These are phyloP conservation scores for Geopemphigus sp. DNA, from an alignment of 1,140 invertebrate genomes.

Conservation along the genomic window DNA sequence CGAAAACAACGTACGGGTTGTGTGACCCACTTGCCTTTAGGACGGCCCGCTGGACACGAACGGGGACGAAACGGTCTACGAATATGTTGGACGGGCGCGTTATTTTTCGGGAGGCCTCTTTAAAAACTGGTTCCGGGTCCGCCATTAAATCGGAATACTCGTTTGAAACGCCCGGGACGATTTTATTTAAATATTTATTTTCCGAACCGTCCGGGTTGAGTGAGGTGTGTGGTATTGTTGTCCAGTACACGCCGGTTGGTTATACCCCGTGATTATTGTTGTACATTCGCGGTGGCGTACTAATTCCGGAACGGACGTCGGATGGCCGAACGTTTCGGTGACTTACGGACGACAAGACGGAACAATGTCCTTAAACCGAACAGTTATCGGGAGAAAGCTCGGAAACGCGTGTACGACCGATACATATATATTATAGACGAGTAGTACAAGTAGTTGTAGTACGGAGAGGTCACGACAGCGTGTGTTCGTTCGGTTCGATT, in stretches of 20 bases:
- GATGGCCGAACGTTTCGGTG: not conserved
- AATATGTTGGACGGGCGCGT: conserved; percentile 23
- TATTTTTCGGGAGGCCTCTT: conserved; percentile 48
- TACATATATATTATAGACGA: not conserved
- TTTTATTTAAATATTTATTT: too few relatives aligned
- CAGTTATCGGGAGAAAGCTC: conserved; percentile 10
- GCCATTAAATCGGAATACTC: conserved; percentile 47
- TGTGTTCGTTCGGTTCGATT: not conserved
- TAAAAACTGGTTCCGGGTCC: conserved; percentile 41
- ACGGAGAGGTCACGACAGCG: not conserved
- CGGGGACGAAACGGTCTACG: conserved; percentile 40
- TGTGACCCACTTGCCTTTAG: conserved; percentile 36
- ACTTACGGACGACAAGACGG: not conserved
- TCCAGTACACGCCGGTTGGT: too few relatives aligned
- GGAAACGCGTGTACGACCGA: not conserved
- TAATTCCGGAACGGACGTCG: too few relatives aligned
- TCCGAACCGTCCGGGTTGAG: too few relatives aligned
- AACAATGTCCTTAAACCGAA: not conserved
- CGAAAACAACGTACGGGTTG: not conserved
- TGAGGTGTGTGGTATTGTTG: too few relatives aligned
- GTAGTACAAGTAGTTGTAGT: not conserved
- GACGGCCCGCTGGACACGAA: conserved; percentile 39
- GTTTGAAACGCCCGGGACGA: conserved; percentile 4
- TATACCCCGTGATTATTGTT: too few relatives aligned
- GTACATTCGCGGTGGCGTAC: too few relatives aligned